A percentile compares a stretch with the other conserved stretches of the same genome.
phyloP scores from a whole-genome alignment of 2,888 invertebrate genomes.

The Nymphalis urticae region DNA sequence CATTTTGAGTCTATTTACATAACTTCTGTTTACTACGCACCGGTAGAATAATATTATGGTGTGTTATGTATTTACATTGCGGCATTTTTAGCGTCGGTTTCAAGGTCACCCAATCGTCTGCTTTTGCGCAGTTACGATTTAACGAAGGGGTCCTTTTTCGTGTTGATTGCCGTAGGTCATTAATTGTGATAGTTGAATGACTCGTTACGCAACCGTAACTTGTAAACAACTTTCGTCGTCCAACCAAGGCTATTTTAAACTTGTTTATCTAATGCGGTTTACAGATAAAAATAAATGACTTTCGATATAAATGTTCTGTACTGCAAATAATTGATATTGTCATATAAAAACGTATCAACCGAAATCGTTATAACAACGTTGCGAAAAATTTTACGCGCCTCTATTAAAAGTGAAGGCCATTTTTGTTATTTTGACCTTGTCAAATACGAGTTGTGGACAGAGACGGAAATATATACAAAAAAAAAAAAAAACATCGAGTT shows the following conservation, averaged over 20 bases:
- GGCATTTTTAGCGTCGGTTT: slow-evolving; percentile 44
- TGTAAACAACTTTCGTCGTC: slow-evolving; percentile 71
- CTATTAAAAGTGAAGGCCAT: too few relatives aligned
- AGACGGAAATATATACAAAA: too few relatives aligned
- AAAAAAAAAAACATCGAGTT: too few relatives aligned
- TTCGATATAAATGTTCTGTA: background rate
- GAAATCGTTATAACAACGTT: too few relatives aligned
- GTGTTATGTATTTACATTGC: slow-evolving; percentile 43
- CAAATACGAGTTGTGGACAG: too few relatives aligned
- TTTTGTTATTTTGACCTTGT: too few relatives aligned
- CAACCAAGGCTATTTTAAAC: slow-evolving; percentile 59
- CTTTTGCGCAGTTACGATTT: slow-evolving; percentile 50
- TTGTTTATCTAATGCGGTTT: slow-evolving; percentile 13
- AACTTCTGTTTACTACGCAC: slow-evolving; percentile 69
- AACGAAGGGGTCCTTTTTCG: slow-evolving; percentile 37
- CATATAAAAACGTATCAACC: too few relatives aligned
- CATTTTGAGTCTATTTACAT: slow-evolving; percentile 49
- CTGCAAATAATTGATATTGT: background rate
- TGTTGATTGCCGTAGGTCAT: slow-evolving; percentile 44
- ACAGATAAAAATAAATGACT: slow-evolving; percentile 8
- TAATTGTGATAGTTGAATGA: slow-evolving; percentile 53
- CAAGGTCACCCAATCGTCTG: slow-evolving; percentile 57
- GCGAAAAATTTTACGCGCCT: too few relatives aligned
- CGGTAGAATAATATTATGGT: slow-evolving; percentile 42
- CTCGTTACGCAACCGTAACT: slow-evolving; percentile 58